Percentiles rank a stretch among this genome's conserved stretches.
phyloP scores from a whole-genome alignment of 1,140 invertebrate species.

The Drosophila suzukii region DNA sequence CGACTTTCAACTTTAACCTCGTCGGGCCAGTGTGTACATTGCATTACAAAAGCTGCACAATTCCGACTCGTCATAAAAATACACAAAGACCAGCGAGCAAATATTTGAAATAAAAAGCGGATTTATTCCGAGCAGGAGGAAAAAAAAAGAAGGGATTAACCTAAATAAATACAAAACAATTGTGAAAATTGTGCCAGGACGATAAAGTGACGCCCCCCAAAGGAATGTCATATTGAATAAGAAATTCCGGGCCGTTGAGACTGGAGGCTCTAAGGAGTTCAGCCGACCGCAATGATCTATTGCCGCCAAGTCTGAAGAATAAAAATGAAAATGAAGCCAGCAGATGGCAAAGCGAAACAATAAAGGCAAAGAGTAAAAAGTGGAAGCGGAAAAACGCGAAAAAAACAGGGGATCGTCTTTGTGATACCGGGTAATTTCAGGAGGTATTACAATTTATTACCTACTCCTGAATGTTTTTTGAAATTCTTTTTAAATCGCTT shows the following conservation, averaged over 20 bases:
- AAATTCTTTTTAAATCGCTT: too few species aligned
- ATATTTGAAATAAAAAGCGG: conserved; percentile 73
- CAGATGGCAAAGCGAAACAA: conserved; percentile 67
- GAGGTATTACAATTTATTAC: not conserved
- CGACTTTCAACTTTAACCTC: conserved; percentile 32
- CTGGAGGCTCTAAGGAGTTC: conserved; percentile 35
- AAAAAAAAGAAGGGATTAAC: conserved; percentile 64
- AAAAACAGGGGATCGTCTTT: not conserved
- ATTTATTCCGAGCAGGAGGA: conserved; percentile 45
- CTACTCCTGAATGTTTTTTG: too few species aligned
- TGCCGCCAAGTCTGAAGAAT: conserved; percentile 53
- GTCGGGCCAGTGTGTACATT: conserved; percentile 52
- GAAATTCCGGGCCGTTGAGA: conserved; percentile 37
- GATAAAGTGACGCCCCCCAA: conserved; percentile 13
- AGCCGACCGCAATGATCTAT: conserved; percentile 77
- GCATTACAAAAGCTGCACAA: conserved; percentile 50
- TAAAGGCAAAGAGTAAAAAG: conserved; percentile 54
- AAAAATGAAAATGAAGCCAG: conserved; percentile 46
- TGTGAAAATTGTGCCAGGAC: conserved; percentile 68
- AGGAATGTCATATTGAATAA: conserved; percentile 68
- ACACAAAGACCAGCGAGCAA: conserved; percentile 64
- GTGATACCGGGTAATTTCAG: not conserved
- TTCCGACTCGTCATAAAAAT: conserved; percentile 61
- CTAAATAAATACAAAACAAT: conserved; percentile 80
- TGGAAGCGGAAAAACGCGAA: not conserved